phyloP scores from a whole-genome alignment of 2,888 invertebrate genomes.

The Lepidochitona cinerea region DNA sequence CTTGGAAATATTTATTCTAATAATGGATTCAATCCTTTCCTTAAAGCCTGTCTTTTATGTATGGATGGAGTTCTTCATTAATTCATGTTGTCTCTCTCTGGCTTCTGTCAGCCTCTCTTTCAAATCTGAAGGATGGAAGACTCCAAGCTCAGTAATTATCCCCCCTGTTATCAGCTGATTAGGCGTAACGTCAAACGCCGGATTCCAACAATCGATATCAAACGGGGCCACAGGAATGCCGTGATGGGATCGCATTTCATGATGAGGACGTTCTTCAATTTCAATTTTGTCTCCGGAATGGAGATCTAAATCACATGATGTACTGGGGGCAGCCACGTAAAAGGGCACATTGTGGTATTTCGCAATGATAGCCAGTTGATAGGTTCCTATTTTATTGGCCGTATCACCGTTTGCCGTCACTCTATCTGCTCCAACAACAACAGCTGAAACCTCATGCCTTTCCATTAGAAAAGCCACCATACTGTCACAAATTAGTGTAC shows the following conservation, averaged over 20 bases:
- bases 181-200: conserved; percentile 98
- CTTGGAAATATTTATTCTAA: too few species aligned
- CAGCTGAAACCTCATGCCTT: conserved; percentile 85
- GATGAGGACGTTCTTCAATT: conserved; percentile 93
- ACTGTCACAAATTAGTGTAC: conserved; percentile 93
- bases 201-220: conserved; percentile 97
- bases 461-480: conserved; percentile 95
- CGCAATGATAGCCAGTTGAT: conserved; percentile 88
- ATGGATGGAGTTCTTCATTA: too few species aligned
- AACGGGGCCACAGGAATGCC: conserved; percentile 89
- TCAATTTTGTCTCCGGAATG: conserved; percentile 87
- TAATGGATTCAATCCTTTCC: too few species aligned
- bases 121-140: conserved; percentile 74
- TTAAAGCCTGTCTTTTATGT: too few species aligned
- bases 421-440: conserved; percentile 98
- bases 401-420: conserved; percentile 98
- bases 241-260: conserved; percentile 92
- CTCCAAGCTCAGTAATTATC: conserved; percentile 94
- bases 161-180: conserved; percentile 88
- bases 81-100: not conserved
- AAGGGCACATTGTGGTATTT: conserved; percentile 93
- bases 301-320: conserved; percentile 87
- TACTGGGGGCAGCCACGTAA: conserved; percentile 94
- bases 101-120: conserved; percentile 34
- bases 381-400: conserved; percentile 95